phyloP scores from a whole-genome alignment of 2,113 vertebrate species.

The Peromyscus maniculatus region DNA sequence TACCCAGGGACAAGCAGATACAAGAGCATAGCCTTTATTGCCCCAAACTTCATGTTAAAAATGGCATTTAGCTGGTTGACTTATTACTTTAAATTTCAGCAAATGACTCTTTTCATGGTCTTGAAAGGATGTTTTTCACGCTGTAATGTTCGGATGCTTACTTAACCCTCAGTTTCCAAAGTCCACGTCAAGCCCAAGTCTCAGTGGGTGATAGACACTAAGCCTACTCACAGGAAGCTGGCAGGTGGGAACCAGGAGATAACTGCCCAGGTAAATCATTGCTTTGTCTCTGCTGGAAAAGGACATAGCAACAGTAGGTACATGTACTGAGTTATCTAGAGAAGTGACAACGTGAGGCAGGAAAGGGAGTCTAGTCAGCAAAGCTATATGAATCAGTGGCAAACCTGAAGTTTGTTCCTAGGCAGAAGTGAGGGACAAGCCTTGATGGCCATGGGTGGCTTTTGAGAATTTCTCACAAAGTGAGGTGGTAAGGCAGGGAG shows the following conservation, averaged over 20 bases:
- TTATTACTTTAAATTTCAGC: slow-evolving; percentile 15
- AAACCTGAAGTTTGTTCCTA: neutral
- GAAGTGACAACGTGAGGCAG: neutral
- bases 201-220: neutral
- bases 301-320: neutral
- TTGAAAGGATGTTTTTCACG: neutral
- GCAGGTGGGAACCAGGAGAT: too few relatives aligned
- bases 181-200: neutral
- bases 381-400: neutral
- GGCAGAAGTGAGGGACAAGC: neutral
- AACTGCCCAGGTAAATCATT: neutral
- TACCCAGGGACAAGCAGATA: neutral
- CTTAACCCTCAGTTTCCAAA: neutral
- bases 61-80: neutral
- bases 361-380: neutral
- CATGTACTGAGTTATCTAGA: neutral
- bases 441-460: neutral
- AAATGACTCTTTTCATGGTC: neutral
- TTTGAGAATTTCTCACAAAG: neutral
- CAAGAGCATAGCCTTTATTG: neutral
- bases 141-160: neutral
- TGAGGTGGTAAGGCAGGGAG: neutral
- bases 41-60: neutral
- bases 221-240: neutral
- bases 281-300: neutral